Percentiles rank a stretch among this genome's conserved stretches.
These are phyloP conservation scores for Drosophila histrio DNA, from an alignment of 2,888 invertebrate species.

Conservation along the genomic window DNA sequence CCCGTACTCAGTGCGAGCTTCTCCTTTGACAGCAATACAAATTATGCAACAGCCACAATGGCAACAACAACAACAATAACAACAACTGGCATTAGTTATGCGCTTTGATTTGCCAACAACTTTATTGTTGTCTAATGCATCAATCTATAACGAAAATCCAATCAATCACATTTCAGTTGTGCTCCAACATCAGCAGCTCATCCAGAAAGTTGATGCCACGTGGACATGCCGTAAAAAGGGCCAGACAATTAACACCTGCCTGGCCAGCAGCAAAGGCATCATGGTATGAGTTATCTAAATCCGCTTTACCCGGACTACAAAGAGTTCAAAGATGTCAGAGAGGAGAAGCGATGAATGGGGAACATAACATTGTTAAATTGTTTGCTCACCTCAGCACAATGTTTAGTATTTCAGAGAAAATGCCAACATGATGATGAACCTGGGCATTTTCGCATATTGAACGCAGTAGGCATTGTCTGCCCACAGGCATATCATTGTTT, in stretches of 20 bases:
- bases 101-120: constrained; percentile 66
- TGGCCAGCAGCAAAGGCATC: constrained; percentile 88
- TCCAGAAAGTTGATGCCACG: constrained; percentile 87
- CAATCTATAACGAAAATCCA: constrained; percentile 34
- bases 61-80: constrained; percentile 33
- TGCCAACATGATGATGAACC: constrained; percentile 73
- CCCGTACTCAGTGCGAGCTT: constrained; percentile 16
- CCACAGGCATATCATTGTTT: constrained; percentile 45
- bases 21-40: constrained; percentile 50
- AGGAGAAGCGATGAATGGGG: not conserved
- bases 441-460: constrained; percentile 83
- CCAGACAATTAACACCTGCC: constrained; percentile 87
- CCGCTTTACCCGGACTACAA: constrained; percentile 78
- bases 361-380: constrained; percentile 14
- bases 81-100: constrained; percentile 68
- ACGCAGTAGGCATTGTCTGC: constrained; percentile 75
- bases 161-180: constrained; percentile 83
- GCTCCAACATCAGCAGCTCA: constrained; percentile 64
- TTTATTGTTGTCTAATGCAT: constrained; percentile 59
- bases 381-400: constrained; percentile 76
- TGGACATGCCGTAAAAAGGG: constrained; percentile 87
- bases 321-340: constrained; percentile 1
- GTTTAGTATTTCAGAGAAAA: constrained; percentile 76
- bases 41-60: constrained; percentile 68
- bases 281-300: constrained; percentile 85